Evolutionary conservation across 2,797 vertebrate genomes (phyloP), one percentile per base, ranked within the genome.

Genomic region (Poecilia velifera): DNA sequence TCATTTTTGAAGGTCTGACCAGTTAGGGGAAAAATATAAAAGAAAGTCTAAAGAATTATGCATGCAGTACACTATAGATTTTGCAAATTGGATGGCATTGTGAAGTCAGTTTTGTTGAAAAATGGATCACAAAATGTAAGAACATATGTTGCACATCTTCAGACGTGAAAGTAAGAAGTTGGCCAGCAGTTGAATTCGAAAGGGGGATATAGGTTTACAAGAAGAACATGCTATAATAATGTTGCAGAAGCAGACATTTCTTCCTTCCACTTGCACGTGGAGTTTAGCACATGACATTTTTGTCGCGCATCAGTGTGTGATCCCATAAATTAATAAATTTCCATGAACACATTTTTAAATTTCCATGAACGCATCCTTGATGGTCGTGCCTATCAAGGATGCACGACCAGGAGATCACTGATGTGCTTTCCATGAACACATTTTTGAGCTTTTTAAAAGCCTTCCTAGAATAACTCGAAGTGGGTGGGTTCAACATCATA

Each of bases 401-500:
- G 34, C 34, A 34, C 3, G 34, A 34, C 34, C 34, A 34, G 34
- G 34, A 34, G 34, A 34, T 34, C 34, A 34, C 34, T 34, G 0
- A 34, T 34, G 34, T 34, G 34, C 34, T 45, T 70, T 31, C 8
- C 41, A 45, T 45, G 25, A 45, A 45, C 22, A 41, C 1, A 39
- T 12, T 70, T 41, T n/a, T 34, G 34, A 34, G 2, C 34, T 34
- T 34, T 34, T 34, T 13, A 70, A 43, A 72, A 72, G 39, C 41
- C 10, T 45, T 43, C 10, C 36, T 22, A 41, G 25, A 72, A 28
- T 13, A 45, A 46, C 6, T 72, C 43, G 16, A 46, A 72, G 6
- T 46, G 68, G n/a, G 68, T 71, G 68, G 25, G 22, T 71, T 71
- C 25, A 4, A 28, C 41, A 71, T 71, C 68, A 71, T 45, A 71